These are phyloP conservation scores for Microplitis mediator DNA, from an alignment of 1,140 invertebrate species.

Conservation along the genomic window DNA sequence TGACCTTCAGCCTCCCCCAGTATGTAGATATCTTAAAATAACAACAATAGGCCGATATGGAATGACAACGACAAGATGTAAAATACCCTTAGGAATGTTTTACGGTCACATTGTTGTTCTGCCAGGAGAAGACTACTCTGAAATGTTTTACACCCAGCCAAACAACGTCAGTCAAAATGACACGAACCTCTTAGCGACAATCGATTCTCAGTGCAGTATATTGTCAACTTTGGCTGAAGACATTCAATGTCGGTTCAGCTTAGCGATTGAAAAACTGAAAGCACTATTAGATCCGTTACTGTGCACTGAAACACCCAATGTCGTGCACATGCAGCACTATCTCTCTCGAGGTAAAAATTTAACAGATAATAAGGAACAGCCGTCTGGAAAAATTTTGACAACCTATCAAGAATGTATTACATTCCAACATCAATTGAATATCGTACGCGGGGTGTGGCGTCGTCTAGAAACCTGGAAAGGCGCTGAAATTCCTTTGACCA, in stretches of 20 bases:
- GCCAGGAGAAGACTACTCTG: conserved; percentile 70
- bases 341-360: conserved; percentile 65
- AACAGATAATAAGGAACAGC: conserved; percentile 67
- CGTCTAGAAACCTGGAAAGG: conserved; percentile 68
- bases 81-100: conserved; percentile 90
- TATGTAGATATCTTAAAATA: conserved; percentile 88
- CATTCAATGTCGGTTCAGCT: conserved; percentile 80
- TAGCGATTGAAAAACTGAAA: conserved; percentile 81
- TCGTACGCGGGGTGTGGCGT: conserved; percentile 74
- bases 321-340: conserved; percentile 80
- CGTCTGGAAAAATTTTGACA: conserved; percentile 72
- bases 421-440: conserved; percentile 80
- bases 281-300: conserved; percentile 76
- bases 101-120: conserved; percentile 86
- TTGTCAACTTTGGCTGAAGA: conserved; percentile 73
- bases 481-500: conserved; percentile 49
- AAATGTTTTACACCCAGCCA: conserved; percentile 54
- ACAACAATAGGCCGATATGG: conserved; percentile 88
- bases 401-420: conserved; percentile 85
- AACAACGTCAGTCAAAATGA: conserved; percentile 49
- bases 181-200: conserved; percentile 54
- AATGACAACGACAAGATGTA: conserved; percentile 85
- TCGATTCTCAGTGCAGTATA: conserved; percentile 65
- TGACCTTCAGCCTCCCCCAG: conserved; percentile 86
- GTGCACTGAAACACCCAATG: conserved; percentile 77